Conservation (phyloP, 2,888 invertebrate species). For the Ephialtes manifestator region DNA sequence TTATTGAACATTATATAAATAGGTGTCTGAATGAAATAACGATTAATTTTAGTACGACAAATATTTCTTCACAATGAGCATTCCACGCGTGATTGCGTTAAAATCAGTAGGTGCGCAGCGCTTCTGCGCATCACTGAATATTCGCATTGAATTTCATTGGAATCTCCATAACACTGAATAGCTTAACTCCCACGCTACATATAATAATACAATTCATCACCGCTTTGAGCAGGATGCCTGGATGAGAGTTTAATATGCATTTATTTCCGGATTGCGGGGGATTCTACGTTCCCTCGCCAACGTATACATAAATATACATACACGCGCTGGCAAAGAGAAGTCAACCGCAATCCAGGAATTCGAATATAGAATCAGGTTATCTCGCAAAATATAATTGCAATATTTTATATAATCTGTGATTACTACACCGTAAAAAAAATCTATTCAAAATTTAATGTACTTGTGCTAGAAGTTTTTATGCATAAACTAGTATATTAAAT, state of each 20-base stretch:
- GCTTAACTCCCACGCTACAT: constrained; percentile 10
- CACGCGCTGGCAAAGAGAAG: background rate
- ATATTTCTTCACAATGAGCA: background rate
- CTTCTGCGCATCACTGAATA: constrained; percentile 2
- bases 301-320: background rate
- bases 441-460: too few relatives aligned
- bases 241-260: constrained; percentile 30
- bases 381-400: background rate
- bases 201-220: constrained; percentile 26
- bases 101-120: constrained; percentile 6
- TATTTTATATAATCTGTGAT: background rate
- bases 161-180: constrained; percentile 25
- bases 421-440: too few relatives aligned
- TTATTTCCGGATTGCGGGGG: constrained; percentile 31
- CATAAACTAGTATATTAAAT: too few relatives aligned
- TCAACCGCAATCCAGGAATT: background rate
- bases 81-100: background rate
- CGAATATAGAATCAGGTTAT: background rate
- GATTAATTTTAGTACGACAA: background rate
- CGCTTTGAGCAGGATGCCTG: background rate
- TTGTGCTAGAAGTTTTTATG: too few relatives aligned
- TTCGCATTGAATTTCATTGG: constrained; percentile 25
- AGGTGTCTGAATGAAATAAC: background rate
- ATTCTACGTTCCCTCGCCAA: background rate
- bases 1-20: background rate